Percentiles rank a stretch among this genome's conserved stretches.
Evolutionary conservation across 2,797 vertebrate genomes (phyloP).

Genomic region (Crax fasciolata): DNA sequence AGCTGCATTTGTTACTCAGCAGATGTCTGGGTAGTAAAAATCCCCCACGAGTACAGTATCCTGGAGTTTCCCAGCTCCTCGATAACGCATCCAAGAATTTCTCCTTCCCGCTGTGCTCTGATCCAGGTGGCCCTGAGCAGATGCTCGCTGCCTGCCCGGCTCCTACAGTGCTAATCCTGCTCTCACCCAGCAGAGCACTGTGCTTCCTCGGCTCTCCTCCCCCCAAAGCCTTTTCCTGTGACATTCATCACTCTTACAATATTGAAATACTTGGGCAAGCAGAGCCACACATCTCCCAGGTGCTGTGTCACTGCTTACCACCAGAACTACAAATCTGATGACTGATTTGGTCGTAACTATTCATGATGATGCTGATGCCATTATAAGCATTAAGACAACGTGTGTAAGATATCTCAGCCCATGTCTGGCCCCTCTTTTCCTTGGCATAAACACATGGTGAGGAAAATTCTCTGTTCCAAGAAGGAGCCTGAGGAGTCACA

Average conservation of each 20-base stretch:
- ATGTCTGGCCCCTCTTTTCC: background rate
- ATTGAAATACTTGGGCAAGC: background rate
- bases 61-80: constrained; percentile 62
- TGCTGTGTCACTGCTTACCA: background rate
- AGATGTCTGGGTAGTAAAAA: constrained; percentile 72
- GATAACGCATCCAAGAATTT: constrained; percentile 61
- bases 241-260: background rate
- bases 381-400: background rate
- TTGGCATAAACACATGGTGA: background rate
- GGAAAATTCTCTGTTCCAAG: background rate
- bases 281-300: background rate
- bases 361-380: background rate
- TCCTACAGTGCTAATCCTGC: background rate
- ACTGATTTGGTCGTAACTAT: background rate
- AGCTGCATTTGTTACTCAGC: constrained; percentile 70
- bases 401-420: background rate
- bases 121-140: constrained; percentile 59
- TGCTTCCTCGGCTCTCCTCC: background rate
- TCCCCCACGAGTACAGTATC: constrained; percentile 53
- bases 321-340: background rate
- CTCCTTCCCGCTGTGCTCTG: constrained; percentile 46
- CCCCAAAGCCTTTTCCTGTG: background rate
- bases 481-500: background rate
- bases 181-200: background rate
- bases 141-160: background rate